These are phyloP conservation scores for Cotesia typhae DNA, from an alignment of 1,140 invertebrate genomes.

Conservation along the genomic window DNA sequence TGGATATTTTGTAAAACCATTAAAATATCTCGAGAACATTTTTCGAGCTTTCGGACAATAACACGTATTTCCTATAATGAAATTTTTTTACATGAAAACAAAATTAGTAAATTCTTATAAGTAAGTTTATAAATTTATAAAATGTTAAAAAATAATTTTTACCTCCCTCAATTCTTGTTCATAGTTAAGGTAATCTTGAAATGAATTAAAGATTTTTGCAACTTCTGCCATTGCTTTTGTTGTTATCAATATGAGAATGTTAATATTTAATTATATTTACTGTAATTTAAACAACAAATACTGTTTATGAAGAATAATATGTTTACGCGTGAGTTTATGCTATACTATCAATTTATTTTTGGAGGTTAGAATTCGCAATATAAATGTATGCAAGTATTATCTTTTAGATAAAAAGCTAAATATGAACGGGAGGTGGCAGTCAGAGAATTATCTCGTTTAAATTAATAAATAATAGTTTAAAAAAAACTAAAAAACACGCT, in stretches of 20 bases:
- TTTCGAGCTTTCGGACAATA: conserved; percentile 76
- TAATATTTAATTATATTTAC: background rate
- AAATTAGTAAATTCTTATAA: conserved; percentile 19
- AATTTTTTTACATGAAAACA: conserved; percentile 28
- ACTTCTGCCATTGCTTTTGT: conserved; percentile 4
- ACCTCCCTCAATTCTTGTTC: conserved; percentile 26
- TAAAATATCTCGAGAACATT: conserved; percentile 72
- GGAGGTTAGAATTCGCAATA: no score
- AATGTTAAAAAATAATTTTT: background rate
- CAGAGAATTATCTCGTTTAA: no score
- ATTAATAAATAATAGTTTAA: no score
- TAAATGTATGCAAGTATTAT: no score
- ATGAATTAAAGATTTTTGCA: conserved; percentile 17
- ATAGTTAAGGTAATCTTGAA: conserved; percentile 24
- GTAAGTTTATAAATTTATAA: background rate
- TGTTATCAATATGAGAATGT: background rate
- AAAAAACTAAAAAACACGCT: no score
- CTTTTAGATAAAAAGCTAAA: no score
- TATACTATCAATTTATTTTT: no score
- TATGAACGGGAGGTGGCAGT: no score
- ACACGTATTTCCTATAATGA: conserved; percentile 72
- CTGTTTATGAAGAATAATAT: no score
- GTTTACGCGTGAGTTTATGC: no score
- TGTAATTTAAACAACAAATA: background rate
- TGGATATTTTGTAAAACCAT: conserved; percentile 80